Conservation (phyloP, 2,113 vertebrate species). For the Mystacornis crossleyi region DNA sequence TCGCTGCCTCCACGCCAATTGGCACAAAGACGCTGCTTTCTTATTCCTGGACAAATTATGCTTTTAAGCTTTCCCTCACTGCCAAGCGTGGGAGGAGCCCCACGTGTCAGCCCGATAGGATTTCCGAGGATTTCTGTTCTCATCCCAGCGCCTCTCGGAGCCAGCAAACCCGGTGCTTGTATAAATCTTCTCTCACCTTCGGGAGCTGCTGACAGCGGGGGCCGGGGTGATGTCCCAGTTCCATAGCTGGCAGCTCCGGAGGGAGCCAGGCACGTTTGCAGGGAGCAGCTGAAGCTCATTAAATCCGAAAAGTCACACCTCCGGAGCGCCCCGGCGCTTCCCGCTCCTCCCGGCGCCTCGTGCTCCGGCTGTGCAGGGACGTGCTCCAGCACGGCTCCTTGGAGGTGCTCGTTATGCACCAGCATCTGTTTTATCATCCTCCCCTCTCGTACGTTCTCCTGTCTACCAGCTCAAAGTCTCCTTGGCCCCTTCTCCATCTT, state of each 20-base stretch:
- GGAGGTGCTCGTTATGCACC: not conserved
- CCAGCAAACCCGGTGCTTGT: not conserved
- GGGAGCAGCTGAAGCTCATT: not conserved
- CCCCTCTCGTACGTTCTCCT: not conserved
- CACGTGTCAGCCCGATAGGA: not conserved
- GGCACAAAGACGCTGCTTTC: not conserved
- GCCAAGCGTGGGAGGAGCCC: slow-evolving; percentile 35
- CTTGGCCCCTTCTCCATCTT: not conserved
- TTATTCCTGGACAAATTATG: slow-evolving; percentile 29
- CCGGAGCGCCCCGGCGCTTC: fast-evolving
- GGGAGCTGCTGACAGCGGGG: not conserved
- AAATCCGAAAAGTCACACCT: not conserved
- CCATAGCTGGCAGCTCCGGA: not conserved
- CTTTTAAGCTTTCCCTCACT: not conserved
- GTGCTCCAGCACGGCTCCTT: not conserved
- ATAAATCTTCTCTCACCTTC: not conserved
- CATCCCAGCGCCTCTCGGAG: not conserved
- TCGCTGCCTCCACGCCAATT: slow-evolving; percentile 55
- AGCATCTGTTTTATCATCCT: not conserved
- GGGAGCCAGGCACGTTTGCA: not conserved
- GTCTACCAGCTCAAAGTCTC: not conserved
- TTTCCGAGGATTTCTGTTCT: not conserved
- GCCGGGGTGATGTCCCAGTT: not conserved
- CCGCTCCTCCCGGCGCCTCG: not conserved
- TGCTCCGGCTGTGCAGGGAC: not conserved